Base-by-base conservation (phyloP, 2,888 invertebrate genomes). In the Criorhina ranunculi region DNA sequence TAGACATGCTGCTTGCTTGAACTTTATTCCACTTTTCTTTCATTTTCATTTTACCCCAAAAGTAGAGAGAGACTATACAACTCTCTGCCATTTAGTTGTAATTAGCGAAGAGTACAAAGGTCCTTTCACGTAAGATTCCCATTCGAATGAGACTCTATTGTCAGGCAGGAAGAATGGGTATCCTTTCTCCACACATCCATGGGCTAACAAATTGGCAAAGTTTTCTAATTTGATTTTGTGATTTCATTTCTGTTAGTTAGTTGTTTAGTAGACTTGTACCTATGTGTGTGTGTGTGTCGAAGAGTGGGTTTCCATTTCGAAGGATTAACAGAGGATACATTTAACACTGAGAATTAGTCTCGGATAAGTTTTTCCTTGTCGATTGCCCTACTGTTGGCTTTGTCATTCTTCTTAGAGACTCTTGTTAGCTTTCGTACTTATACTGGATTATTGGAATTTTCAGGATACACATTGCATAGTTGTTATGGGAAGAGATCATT, bases 141-240 rank as follows among this genome's bases (percentile, higher is more conserved):
- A 70, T 70, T 31, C 55, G 8, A 67, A 59, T 24, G 33, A 12
- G 12, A 55, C 46, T n/a, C n/a, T 49, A 70, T 64, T 62, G 17
- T 60, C 15, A 33, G 12, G 33, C 40, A 24, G 51, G 31, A 49
- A 59, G 78, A 29, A 62, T 53, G 57, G 51, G 35, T 60, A 35
- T 57, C 67, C 37, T 53, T 78, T 29, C 33, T 35, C 15, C 46
- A 40, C 40, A 73, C 55, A 73, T 64, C 57, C 64, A 70, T 69
- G 69, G 57, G 49, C 85, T 80, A 85, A 80, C 85, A 85, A 85
- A 85, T 85, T 85, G 85, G 80, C 75, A 85, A 85, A 85, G 85
- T 85, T 85, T 85, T 85, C 85, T 80, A 80, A 85, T 85, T 85
- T 85, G 85, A 85, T 85, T 85, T 80, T 85, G 80, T 85, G 85